Percentiles rank a stretch among this genome's conserved stretches.
These are phyloP conservation scores for Dichetophora obliterata DNA, from an alignment of 2,888 invertebrate genomes.

Conservation along the genomic window DNA sequence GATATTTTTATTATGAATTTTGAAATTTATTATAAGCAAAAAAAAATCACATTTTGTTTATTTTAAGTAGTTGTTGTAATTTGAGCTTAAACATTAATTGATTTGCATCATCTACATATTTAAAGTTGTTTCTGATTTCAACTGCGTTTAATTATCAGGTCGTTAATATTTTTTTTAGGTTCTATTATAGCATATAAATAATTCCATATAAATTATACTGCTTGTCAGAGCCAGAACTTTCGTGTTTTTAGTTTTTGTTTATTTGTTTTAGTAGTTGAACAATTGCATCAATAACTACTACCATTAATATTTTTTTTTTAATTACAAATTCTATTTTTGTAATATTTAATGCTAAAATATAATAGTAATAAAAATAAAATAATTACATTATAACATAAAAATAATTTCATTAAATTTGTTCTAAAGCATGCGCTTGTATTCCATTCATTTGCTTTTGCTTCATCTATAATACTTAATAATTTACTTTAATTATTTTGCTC, in stretches of 20 bases:
- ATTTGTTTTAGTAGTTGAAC: background rate
- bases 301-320: conserved; percentile 10
- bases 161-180: conserved; percentile 27
- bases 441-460: background rate
- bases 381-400: conserved; percentile 21
- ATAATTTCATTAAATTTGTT: conserved; percentile 30
- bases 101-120: conserved; percentile 11
- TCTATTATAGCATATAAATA: conserved; percentile 8
- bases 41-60: conserved; percentile 34
- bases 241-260: conserved; percentile 1
- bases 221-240: conserved; percentile 5
- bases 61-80: conserved; percentile 24
- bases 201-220: conserved; percentile 1
- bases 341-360: background rate
- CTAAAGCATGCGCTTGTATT: conserved; percentile 5
- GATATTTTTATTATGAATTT: conserved; percentile 54
- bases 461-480: conserved; percentile 16
- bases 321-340: background rate
- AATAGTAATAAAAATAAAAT: background rate
- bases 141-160: conserved; percentile 26
- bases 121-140: conserved; percentile 11
- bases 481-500: background rate
- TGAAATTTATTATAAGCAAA: conserved; percentile 32
- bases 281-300: conserved; percentile 6
- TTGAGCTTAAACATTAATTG: conserved; percentile 30